Evolutionary conservation across 2,113 vertebrate genomes (phyloP).

Genomic region (Bufo bufo): DNA sequence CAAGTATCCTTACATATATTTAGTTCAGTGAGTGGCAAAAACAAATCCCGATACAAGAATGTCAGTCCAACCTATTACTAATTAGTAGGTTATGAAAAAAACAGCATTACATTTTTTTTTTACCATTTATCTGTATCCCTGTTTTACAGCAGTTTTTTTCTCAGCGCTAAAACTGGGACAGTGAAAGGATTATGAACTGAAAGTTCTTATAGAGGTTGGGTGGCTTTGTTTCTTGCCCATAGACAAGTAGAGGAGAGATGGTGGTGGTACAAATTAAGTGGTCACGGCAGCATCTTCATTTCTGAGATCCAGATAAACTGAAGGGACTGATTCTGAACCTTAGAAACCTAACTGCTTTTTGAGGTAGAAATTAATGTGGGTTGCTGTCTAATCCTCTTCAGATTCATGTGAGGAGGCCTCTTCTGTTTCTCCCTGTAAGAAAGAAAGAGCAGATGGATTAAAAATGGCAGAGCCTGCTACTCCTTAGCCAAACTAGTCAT

Average conservation of each 20-base stretch:
- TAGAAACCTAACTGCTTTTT: slow-evolving; percentile 88
- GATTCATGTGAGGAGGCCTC: slow-evolving; percentile 86
- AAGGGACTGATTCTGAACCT: slow-evolving; percentile 47
- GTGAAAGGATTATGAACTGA: slow-evolving; percentile 78
- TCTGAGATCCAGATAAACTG: slow-evolving; percentile 68
- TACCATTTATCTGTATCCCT: slow-evolving; percentile 80
- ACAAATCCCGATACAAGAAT: slow-evolving; percentile 72
- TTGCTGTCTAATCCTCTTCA: slow-evolving; percentile 83
- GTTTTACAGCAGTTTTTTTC: slow-evolving; percentile 82
- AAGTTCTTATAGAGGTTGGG: slow-evolving; percentile 79
- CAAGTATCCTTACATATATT: slow-evolving; percentile 65
- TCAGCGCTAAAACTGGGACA: slow-evolving; percentile 80
- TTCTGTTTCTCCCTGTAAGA: slow-evolving; percentile 84
- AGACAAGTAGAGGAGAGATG: slow-evolving; percentile 78
- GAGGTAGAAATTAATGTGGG: slow-evolving; percentile 89
- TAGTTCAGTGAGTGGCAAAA: slow-evolving; percentile 73
- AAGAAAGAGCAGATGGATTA: slow-evolving; percentile 59
- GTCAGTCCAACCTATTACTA: slow-evolving; percentile 76
- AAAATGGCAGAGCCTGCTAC: not conserved
- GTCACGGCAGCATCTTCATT: slow-evolving; percentile 92
- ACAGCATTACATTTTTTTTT: slow-evolving; percentile 69
- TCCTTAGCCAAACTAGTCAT: not conserved
- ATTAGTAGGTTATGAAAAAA: slow-evolving; percentile 80
- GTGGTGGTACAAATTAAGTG: slow-evolving; percentile 83
- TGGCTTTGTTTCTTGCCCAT: slow-evolving; percentile 64